Evolutionary conservation across 2,888 invertebrate genomes (phyloP).

Genomic region (Drosophila mayaguana): DNA sequence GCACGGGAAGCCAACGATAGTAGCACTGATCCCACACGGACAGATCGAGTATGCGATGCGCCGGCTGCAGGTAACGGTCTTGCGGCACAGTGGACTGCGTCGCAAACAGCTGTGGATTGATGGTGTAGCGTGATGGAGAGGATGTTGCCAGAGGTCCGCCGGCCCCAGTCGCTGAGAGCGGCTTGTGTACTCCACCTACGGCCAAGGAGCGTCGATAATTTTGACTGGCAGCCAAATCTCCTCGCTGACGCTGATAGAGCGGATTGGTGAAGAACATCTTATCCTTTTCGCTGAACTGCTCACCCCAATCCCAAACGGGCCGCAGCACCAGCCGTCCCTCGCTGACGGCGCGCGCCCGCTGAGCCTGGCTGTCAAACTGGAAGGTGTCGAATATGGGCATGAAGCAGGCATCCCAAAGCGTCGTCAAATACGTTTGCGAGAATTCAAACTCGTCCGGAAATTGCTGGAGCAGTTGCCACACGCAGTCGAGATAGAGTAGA

Average conservation of each 20-base stretch:
- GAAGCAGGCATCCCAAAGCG: slow-evolving; percentile 95
- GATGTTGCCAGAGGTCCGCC: slow-evolving; percentile 6
- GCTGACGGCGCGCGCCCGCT: slow-evolving; percentile 88
- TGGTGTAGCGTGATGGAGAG: slow-evolving; percentile 73
- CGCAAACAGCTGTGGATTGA: slow-evolving; percentile 81
- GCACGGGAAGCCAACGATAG: slow-evolving; percentile 93
- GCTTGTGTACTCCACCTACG: slow-evolving; percentile 44
- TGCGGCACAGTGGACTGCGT: slow-evolving; percentile 83
- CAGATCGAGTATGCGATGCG: slow-evolving; percentile 86
- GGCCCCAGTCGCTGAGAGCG: not conserved
- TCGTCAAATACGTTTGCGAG: slow-evolving; percentile 95
- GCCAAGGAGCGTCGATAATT: slow-evolving; percentile 82
- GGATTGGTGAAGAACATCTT: slow-evolving; percentile 94
- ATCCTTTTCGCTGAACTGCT: slow-evolving; percentile 93
- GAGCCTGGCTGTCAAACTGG: slow-evolving; percentile 94
- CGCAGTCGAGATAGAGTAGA: slow-evolving; percentile 96
- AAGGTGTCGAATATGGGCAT: slow-evolving; percentile 96
- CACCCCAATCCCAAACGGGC: slow-evolving; percentile 96
- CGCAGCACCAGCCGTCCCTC: slow-evolving; percentile 87
- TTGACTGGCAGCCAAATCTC: slow-evolving; percentile 64
- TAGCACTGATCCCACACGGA: slow-evolving; percentile 96
- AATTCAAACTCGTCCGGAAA: slow-evolving; percentile 96
- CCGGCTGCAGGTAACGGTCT: slow-evolving; percentile 86
- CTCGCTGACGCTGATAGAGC: slow-evolving; percentile 87
- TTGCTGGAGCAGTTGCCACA: slow-evolving; percentile 95